Conservation (phyloP, 2,113 vertebrate genomes). For the Sorex fumeus region DNA sequence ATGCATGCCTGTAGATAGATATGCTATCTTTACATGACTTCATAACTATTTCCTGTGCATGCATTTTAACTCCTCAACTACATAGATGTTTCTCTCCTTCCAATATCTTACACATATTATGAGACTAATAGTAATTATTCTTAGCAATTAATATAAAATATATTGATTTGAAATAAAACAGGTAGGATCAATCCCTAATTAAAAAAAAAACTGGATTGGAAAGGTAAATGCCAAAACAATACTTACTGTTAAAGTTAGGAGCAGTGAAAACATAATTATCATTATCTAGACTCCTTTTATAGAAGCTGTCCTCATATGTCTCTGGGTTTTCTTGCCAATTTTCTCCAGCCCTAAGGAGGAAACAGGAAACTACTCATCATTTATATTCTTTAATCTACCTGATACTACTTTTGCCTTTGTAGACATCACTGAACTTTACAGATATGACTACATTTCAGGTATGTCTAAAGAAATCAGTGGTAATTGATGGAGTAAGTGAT, state of each 20-base stretch:
- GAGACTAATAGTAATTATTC: not conserved
- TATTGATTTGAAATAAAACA: not conserved
- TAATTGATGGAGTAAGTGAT: slow-evolving; percentile 25
- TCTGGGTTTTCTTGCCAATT: slow-evolving; percentile 97
- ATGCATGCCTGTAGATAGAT: not conserved
- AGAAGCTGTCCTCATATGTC: slow-evolving; percentile 98
- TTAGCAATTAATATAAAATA: slow-evolving; percentile 36
- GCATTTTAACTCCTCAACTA: slow-evolving; percentile 31
- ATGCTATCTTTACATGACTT: not conserved
- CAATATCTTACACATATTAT: not conserved
- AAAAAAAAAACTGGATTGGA: not conserved
- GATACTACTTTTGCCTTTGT: slow-evolving; percentile 11
- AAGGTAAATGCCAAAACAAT: slow-evolving; percentile 6
- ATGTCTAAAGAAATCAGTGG: not conserved
- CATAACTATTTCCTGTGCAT: not conserved
- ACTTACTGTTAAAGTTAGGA: slow-evolving; percentile 96
- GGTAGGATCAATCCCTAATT: not conserved
- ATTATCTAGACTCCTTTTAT: slow-evolving; percentile 98
- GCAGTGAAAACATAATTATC: slow-evolving; percentile 98
- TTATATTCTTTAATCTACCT: slow-evolving; percentile 57
- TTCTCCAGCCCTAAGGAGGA: slow-evolving; percentile 91
- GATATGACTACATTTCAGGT: not conserved
- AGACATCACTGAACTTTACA: slow-evolving; percentile 6
- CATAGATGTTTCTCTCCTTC: not conserved
- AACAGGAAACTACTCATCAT: slow-evolving; percentile 74